Evolutionary conservation across 2,113 vertebrate genomes (phyloP).

Genomic region (Sturnira hondurensis): DNA sequence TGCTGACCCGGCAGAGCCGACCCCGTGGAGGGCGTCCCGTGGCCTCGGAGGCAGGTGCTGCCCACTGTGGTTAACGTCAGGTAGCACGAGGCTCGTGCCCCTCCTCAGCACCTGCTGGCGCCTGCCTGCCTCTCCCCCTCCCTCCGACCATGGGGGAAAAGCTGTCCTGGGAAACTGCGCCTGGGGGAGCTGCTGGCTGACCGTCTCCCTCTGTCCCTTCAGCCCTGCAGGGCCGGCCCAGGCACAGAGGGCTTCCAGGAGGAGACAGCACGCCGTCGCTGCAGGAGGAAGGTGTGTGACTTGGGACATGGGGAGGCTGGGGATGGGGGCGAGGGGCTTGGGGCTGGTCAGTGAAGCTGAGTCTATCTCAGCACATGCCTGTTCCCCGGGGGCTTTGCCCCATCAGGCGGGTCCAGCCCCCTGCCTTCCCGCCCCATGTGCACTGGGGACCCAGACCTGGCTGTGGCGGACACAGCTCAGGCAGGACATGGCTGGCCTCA

Average conservation of each 20-base stretch:
- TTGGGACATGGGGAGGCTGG: accelerated
- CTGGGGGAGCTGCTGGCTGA: background rate
- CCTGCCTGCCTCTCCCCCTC: too few species aligned
- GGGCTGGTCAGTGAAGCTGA: too few species aligned
- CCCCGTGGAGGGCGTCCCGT: accelerated
- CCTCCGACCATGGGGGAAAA: background rate
- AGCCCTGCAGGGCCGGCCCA: background rate
- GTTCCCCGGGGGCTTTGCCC: background rate
- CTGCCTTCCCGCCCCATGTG: background rate
- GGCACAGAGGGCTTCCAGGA: background rate
- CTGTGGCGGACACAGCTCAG: accelerated
- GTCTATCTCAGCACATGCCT: background rate
- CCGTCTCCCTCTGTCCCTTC: accelerated
- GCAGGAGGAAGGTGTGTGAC: background rate
- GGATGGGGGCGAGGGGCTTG: background rate
- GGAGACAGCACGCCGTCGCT: accelerated
- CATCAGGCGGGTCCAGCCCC: accelerated
- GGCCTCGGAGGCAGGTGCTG: background rate
- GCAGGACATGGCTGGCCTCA: background rate
- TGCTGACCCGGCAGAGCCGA: background rate
- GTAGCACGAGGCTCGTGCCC: background rate
- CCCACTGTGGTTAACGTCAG: background rate
- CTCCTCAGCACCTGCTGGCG: background rate
- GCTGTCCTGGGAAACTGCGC: accelerated
- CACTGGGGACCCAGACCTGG: background rate